Conservation (phyloP, 2,113 vertebrate species). For the human (Homo sapiens) region DNA sequence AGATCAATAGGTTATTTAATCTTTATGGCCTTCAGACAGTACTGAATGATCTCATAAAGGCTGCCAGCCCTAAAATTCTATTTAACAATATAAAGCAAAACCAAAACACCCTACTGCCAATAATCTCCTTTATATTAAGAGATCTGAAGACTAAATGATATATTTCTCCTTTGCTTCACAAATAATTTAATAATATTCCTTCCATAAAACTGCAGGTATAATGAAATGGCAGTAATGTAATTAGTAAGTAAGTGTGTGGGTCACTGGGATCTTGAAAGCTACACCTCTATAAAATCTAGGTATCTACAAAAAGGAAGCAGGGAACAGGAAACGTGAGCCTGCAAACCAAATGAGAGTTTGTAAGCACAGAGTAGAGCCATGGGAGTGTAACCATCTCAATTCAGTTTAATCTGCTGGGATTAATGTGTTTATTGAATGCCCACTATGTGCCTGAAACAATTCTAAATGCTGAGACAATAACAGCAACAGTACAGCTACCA, state of each 20-base stretch:
- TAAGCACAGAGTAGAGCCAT: neutral
- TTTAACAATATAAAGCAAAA: conserved; percentile 30
- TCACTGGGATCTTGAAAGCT: neutral
- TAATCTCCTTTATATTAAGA: neutral
- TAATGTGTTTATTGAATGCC: neutral
- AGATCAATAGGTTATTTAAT: neutral
- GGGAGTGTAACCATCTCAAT: neutral
- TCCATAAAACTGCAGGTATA: neutral
- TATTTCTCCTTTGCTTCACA: neutral
- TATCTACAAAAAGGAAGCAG: neutral
- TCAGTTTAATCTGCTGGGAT: neutral
- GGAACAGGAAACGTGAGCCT: neutral
- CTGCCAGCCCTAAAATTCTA: neutral
- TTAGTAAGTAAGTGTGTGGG: neutral
- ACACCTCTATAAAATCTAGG: neutral
- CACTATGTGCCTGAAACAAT: neutral
- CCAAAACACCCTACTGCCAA: neutral
- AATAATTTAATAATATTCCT: neutral
- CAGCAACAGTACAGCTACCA: neutral
- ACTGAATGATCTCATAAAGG: neutral
- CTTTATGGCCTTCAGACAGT: neutral
- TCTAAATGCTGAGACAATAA: conserved; percentile 40
- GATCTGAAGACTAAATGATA: neutral
- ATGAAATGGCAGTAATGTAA: neutral
- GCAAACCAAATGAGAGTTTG: neutral